A percentile compares a stretch with the other conserved stretches of the same genome.
Evolutionary conservation across 2,113 vertebrate species (phyloP).

Genomic region (Bothrops jararaca): DNA sequence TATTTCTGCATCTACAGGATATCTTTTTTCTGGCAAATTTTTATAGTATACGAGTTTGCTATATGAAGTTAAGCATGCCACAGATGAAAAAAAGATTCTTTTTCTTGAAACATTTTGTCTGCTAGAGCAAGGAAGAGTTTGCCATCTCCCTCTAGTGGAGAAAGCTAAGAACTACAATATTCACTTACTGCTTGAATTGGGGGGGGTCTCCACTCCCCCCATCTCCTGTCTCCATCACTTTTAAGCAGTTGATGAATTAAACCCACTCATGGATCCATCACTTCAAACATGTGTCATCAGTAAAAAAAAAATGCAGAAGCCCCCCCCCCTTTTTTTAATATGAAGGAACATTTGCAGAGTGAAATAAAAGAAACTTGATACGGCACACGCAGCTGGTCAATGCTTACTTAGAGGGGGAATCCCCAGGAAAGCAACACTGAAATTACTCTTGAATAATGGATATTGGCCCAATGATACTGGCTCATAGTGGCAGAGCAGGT

Average conservation of each 20-base stretch:
- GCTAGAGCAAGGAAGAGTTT: slow-evolving; percentile 40
- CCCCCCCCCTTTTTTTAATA: slow-evolving; percentile 56
- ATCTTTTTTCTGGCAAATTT: background rate
- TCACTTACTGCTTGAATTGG: background rate
- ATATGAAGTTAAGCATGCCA: background rate
- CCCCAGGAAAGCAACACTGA: background rate
- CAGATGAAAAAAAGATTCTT: slow-evolving; percentile 25
- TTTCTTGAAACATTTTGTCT: slow-evolving; percentile 26
- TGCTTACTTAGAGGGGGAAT: slow-evolving; percentile 51
- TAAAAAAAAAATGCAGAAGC: slow-evolving; percentile 44
- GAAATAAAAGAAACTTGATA: slow-evolving; percentile 76
- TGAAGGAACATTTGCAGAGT: slow-evolving; percentile 71
- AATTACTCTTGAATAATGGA: background rate
- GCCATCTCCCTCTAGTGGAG: slow-evolving; percentile 73
- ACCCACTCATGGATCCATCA: background rate
- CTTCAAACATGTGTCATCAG: slow-evolving; percentile 16
- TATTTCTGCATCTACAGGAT: background rate
- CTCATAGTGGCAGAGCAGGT: too few species aligned
- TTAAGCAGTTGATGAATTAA: slow-evolving; percentile 19
- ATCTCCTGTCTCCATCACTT: background rate
- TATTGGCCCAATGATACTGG: background rate
- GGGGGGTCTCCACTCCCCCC: background rate
- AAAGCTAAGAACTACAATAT: slow-evolving; percentile 20
- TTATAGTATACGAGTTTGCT: background rate
- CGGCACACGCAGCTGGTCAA: slow-evolving; percentile 74